Percentiles rank a stretch among this genome's conserved stretches.
These are phyloP conservation scores for Connochaetes taurinus DNA, from an alignment of 2,113 vertebrate species.

Conservation along the genomic window DNA sequence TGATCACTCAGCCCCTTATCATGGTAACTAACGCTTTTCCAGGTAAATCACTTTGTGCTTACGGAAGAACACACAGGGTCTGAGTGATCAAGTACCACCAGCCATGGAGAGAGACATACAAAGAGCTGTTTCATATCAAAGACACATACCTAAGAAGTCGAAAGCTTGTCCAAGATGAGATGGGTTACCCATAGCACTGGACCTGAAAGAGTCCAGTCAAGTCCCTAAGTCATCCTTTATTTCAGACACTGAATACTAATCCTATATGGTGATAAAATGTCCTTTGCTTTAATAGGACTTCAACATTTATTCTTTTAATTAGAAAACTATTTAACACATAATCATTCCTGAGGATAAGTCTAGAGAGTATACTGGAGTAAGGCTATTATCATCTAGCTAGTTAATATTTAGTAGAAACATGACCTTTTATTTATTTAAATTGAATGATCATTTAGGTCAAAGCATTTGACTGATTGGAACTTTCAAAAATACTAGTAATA, in stretches of 20 bases:
- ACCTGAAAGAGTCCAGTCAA: background rate
- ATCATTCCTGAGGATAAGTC: background rate
- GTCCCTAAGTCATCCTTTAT: background rate
- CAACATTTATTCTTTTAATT: constrained; percentile 7
- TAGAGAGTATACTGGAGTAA: background rate
- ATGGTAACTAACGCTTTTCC: background rate
- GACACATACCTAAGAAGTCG: background rate
- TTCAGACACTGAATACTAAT: background rate
- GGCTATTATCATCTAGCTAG: background rate
- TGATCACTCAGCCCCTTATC: background rate
- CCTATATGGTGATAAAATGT: background rate
- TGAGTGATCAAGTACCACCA: background rate
- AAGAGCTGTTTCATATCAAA: background rate
- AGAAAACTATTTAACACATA: background rate
- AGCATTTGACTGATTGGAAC: background rate
- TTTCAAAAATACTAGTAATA: background rate
- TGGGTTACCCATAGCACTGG: background rate
- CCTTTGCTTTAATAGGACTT: background rate
- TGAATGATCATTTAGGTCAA: constrained; percentile 15
- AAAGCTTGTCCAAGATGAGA: background rate
- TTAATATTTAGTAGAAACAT: background rate
- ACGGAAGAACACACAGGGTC: background rate
- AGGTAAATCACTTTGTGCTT: background rate
- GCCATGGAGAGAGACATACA: background rate
- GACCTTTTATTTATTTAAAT: background rate